Evolutionary conservation across 2,888 invertebrate species (phyloP).

Genomic region (Caenorhabditis sp.): DNA sequence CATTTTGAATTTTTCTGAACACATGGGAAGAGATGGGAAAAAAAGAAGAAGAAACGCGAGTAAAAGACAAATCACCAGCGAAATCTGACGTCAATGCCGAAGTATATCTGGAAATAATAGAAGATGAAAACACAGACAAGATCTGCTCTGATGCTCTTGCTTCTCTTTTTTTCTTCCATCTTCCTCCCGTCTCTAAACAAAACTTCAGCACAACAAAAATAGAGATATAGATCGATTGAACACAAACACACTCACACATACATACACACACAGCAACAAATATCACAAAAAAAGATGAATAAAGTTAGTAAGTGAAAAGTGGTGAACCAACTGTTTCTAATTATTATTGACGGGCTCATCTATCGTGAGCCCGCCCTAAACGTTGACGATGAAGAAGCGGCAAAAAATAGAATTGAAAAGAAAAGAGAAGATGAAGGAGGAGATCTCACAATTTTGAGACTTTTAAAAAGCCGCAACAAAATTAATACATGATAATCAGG

Average conservation of each 20-base stretch:
- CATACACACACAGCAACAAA: background rate
- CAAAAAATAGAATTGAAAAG: constrained; percentile 8
- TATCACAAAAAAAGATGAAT: background rate
- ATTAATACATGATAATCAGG: too few relatives aligned
- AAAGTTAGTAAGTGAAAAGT: constrained; percentile 8
- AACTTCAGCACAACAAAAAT: background rate
- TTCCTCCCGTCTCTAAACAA: background rate
- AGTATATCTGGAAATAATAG: background rate
- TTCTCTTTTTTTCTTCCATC: background rate
- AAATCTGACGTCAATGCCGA: constrained; percentile 1
- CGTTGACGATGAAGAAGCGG: background rate
- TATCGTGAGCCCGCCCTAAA: constrained; percentile 13
- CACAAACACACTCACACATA: background rate
- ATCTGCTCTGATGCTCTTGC: too few relatives aligned
- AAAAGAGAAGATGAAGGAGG: constrained; percentile 12
- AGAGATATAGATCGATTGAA: background rate
- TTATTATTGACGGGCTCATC: constrained; percentile 53
- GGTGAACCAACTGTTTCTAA: constrained; percentile 56
- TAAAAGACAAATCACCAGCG: background rate
- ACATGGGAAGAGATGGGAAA: background rate
- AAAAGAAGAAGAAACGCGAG: background rate
- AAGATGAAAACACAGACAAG: background rate
- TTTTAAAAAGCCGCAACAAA: background rate
- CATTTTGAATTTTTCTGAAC: background rate
- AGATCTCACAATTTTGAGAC: background rate